Percentiles rank a stretch among this genome's conserved stretches.
phyloP scores from a whole-genome alignment of 2,888 invertebrate species.

The Cinara cedri region DNA sequence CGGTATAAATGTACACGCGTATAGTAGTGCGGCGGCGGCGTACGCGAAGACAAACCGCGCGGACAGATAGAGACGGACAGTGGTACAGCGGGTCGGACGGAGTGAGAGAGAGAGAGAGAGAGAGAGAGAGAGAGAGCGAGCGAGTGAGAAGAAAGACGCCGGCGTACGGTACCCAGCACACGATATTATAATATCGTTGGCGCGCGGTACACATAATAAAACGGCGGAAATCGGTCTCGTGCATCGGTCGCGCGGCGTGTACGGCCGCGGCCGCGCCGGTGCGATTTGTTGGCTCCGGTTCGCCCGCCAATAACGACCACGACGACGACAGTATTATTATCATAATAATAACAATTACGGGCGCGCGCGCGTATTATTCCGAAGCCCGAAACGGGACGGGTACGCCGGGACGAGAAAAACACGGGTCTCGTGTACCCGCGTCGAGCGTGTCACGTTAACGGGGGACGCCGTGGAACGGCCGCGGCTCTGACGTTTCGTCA shows the following conservation, averaged over 20 bases:
- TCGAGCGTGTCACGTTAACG: no score
- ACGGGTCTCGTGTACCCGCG: no score
- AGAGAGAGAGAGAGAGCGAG: not conserved
- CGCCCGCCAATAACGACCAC: constrained; percentile 31
- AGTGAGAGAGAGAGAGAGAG: not conserved
- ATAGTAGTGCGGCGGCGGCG: no score
- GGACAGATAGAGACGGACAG: no score
- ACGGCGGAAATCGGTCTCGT: constrained; percentile 50
- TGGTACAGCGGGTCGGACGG: no score
- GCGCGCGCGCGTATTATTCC: constrained; percentile 5
- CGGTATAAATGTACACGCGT: no score
- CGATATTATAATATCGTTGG: constrained; percentile 40
- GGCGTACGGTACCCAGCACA: constrained; percentile 4
- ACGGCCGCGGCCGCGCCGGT: not conserved
- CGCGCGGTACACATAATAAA: constrained; percentile 51
- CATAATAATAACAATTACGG: constrained; percentile 29
- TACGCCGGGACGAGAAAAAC: no score
- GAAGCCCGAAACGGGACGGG: not conserved
- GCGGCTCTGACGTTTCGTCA: no score
- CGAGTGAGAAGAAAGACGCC: not conserved
- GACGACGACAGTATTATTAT: no score
- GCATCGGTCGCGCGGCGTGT: constrained; percentile 25
- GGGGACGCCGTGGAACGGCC: no score
- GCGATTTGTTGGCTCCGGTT: constrained; percentile 29
- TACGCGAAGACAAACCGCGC: no score